phyloP scores from a whole-genome alignment of 2,888 invertebrate species.

The Megalurothrips usitatus region DNA sequence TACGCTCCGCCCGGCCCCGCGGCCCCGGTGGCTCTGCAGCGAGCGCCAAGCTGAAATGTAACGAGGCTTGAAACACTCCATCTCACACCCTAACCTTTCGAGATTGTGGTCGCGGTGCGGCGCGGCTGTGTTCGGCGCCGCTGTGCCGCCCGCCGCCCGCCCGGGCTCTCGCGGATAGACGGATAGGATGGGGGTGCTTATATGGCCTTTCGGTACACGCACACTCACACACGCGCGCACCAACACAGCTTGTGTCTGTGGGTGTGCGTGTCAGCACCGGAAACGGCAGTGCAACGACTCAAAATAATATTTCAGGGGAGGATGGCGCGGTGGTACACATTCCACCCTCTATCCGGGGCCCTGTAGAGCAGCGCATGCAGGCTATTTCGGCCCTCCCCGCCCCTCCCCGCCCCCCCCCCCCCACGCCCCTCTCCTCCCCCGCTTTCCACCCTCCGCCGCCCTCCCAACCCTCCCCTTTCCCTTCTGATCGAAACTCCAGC shows the following conservation, averaged over 20 bases:
- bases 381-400: slow-evolving; percentile 7
- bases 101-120: not conserved
- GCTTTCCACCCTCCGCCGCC: not conserved
- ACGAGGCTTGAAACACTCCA: slow-evolving; percentile 22
- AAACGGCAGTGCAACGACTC: slow-evolving; percentile 22
- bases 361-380: not conserved
- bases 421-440: not conserved
- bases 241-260: too few relatives aligned
- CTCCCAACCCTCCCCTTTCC: not conserved
- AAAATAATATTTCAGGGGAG: slow-evolving; percentile 20
- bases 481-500: slow-evolving; percentile 22
- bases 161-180: too few relatives aligned
- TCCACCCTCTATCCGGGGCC: not conserved
- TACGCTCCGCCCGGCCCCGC: not conserved
- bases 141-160: not conserved
- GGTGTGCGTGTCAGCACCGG: not conserved
- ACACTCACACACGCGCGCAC: too few relatives aligned
- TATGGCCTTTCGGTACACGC: not conserved
- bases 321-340: not conserved
- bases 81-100: slow-evolving; percentile 16
- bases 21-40: not conserved
- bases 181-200: not conserved
- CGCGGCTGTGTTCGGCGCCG: too few relatives aligned
- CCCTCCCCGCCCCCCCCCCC: not conserved
- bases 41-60: not conserved